A percentile compares a stretch with the other conserved stretches of the same genome.
phyloP scores from a whole-genome alignment of 1,140 invertebrate genomes.

The Ceratina japonica region DNA sequence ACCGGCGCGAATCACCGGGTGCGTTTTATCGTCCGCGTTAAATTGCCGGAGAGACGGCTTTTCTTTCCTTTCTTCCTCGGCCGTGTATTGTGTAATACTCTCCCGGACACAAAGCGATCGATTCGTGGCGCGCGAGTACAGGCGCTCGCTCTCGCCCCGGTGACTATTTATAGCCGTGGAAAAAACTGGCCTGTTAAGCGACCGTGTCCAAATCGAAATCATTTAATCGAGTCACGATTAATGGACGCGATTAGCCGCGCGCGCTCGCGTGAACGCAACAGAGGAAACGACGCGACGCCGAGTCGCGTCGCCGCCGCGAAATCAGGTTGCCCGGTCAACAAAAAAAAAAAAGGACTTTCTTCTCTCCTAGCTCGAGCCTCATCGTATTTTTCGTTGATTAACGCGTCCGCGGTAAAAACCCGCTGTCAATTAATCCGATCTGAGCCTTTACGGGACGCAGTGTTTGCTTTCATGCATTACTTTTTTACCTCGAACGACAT shows the following conservation, averaged over 20 bases:
- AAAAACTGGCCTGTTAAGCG: conserved; percentile 54
- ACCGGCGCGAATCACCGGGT: conserved; percentile 17
- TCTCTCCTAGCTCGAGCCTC: conserved; percentile 11
- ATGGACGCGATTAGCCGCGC: conserved; percentile 62
- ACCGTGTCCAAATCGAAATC: conserved; percentile 60
- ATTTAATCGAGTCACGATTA: conserved; percentile 65
- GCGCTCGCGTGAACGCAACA: neutral
- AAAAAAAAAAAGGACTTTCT: conserved; percentile 56
- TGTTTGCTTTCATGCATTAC: neutral
- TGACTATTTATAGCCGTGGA: conserved; percentile 31
- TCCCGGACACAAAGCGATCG: conserved; percentile 22
- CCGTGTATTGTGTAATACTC: conserved; percentile 20
- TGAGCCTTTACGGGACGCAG: neutral
- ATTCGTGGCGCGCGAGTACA: conserved; percentile 2
- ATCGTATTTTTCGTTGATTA: neutral
- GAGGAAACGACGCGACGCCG: conserved; percentile 9
- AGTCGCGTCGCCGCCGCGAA: conserved; percentile 37
- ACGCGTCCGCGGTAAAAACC: neutral
- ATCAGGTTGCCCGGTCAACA: conserved; percentile 45
- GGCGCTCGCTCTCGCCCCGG: neutral
- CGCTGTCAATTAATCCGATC: neutral
- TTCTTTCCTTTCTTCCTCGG: conserved; percentile 1
- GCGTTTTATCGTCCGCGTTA: conserved; percentile 14
- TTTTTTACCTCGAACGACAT: too few relatives aligned
- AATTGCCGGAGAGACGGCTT: conserved; percentile 6